Base-by-base conservation (phyloP, 2,888 invertebrate genomes). In the Auanema sp. region DNA sequence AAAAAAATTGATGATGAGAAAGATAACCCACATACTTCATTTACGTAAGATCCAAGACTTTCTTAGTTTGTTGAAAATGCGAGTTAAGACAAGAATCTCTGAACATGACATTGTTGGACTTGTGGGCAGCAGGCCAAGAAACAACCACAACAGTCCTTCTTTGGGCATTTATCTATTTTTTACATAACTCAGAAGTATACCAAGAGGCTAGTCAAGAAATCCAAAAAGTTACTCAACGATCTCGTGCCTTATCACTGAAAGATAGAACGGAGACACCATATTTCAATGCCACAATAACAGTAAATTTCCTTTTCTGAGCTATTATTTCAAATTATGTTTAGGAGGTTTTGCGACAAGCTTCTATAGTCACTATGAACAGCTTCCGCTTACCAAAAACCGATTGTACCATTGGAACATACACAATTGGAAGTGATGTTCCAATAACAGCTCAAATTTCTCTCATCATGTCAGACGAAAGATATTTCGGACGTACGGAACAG, bases 121-220 rank as follows among this genome's bases (percentile, higher is more conserved):
- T 76, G 18, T 76, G 73, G 73, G 25, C 65, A 1, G 72, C 76
- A 23, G 76, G 76, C 14, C 72, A 74, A 49, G 76, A 76, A 21
- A 73, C 76, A 1, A 72, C 73, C 1, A 58, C 68, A 11, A 72
- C 66, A 2, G 73, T 72, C 2, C 59, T 76, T 16, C 60, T 63
- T n/a, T 72, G 66, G 66, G 72, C 65, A 0, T 58, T 60, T 24
- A 57, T 51, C 2, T 64, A 66, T 41, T 58, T 76, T 58, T 62
- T 74, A 23, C 63, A 65, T 42, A 66, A 72, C 53, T 70, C 70
- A 14, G 69, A 72, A 40, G 57, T 62, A 44, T 8, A 33, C n/a
- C n/a, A n/a, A n/a, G n/a, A n/a, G n/a, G n/a, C n/a, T n/a, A n/a
- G n/a, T n/a, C n/a, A n/a, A 23, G 71, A 72, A 40, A 54, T 72